phyloP scores from a whole-genome alignment of 2,888 invertebrate genomes.

The Caenorhabditis sp. region DNA sequence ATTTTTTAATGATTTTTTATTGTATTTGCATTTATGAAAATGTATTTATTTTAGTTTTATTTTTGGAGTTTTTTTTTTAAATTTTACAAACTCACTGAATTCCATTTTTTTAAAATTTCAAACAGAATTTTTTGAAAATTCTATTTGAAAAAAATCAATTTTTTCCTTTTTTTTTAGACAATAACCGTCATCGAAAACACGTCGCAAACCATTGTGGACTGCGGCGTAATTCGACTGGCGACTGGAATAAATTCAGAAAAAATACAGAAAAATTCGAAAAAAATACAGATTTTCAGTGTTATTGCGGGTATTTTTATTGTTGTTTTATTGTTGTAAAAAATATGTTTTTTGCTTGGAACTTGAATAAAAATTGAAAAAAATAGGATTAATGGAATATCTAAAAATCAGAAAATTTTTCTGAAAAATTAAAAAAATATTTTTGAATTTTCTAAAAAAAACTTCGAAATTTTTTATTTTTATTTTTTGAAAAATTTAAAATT shows the following conservation, averaged over 20 bases:
- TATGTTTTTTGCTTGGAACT: too few species aligned
- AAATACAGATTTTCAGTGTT: neutral
- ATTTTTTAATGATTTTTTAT: too few species aligned
- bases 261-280: conserved; percentile 17
- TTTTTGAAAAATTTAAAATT: too few species aligned
- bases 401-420: neutral
- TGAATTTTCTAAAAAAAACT: neutral
- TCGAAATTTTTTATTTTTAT: neutral
- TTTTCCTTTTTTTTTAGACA: conserved; percentile 54
- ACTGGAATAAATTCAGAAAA: conserved; percentile 6
- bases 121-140: too few species aligned
- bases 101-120: too few species aligned
- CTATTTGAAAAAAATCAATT: too few species aligned
- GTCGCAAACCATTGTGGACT: conserved; percentile 38
- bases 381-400: neutral
- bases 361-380: neutral
- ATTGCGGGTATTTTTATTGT: neutral
- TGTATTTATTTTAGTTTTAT: too few species aligned
- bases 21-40: too few species aligned
- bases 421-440: neutral
- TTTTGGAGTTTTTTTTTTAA: too few species aligned
- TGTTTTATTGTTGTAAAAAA: neutral
- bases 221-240: conserved; percentile 39
- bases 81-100: too few species aligned
- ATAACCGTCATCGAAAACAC: conserved; percentile 46